Evolutionary conservation across 2,888 invertebrate species (phyloP), one percentile per base, ranked within the genome.

Genomic region (Heteromurus nitidus): DNA sequence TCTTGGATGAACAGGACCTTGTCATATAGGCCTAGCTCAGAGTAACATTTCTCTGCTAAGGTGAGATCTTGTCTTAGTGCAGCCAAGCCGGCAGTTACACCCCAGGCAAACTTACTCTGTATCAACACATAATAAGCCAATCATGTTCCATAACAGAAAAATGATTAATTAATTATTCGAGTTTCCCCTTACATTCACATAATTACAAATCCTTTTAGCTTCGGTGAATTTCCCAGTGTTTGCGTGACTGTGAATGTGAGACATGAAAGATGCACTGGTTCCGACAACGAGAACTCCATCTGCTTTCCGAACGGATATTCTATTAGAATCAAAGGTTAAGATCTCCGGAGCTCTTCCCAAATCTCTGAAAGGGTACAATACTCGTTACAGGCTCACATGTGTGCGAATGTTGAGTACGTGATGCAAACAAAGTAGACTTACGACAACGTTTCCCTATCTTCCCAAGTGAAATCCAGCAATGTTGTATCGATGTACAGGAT

Each of bases 11-110:
- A 96, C 88, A 93, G 92, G 0, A 96, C 96, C 92, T 96, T 96
- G 88, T 96, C 94, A 79, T 92, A 93, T 90, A 95, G 93, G 87
- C 94, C 92, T n/a, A 97, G 94, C 11, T 95, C 95, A 9, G 97
- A 95, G 89, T 96, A 99, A 0, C 98, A 96, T 88, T 98, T 95
- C 90, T 99, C 98, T 18, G 98, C 97, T 5, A 96, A 94, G 80
- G 94, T 93, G 72, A 97, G 90, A 88, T 98, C 95, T 88, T 94
- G 94, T 82, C 94, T 93, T 85, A 95, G 94, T 77, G 95, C 95
- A 0, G 99, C 94, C 89, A 98, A 91, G 0, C 96, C 96, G 0
- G 98, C 99, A 86, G 99, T 91, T 85, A 96, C 96, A 0, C 97
- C 95, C 99, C 99, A 99, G 18, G 98, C 90, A n/a, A 87, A 84